Base-by-base conservation (phyloP, 2,888 invertebrate genomes). In the Rotaria sp. region DNA sequence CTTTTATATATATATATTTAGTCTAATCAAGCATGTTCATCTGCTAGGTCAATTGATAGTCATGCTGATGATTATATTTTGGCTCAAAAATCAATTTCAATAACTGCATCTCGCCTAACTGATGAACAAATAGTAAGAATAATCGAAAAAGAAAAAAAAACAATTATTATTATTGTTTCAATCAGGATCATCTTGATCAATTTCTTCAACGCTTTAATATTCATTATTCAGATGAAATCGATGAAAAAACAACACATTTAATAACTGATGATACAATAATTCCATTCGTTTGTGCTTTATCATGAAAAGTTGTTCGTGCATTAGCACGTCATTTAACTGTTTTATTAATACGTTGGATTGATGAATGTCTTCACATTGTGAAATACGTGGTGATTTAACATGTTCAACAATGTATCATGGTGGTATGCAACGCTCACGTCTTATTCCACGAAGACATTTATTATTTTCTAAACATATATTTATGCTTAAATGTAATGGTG, bases 401-500 rank as follows among this genome's bases (percentile, higher is more conserved):
- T 41, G 45, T 45, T 41, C 80, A n/a, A 45, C 45, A 15, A 45
- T 80, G 41, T 41, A 45, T 45, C 80, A 80, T 45, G 45, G 45
- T 45, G 80, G 80, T 45, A 80, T 80, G 80, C 41, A 80, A 45
- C 80, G 80, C n/a, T 80, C 80, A n/a, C 80, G 80, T 45, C 26
- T 80, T 1, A 45, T 45, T 80, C 26, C 45, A 80, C 45, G n/a
- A 80, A 45, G 45, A 45, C 45, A 80, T 80, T 80, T 45, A 80
- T 80, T 80, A 80, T 80, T 80, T n/a, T 45, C 41, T 26, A 45
- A 80, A 45, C 45, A 45, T 45, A 80, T 45, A 26, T 80, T 80
- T n/a, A 80, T 80, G 41, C n/a, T 80, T 13, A 80, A 80, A 45
- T 80, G 80, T 80, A 5, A 21, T 45, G 45, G 80, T 35, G 67